These are phyloP conservation scores for Hydropsyche betteni DNA, from an alignment of 2,888 invertebrate species.

Conservation along the genomic window DNA sequence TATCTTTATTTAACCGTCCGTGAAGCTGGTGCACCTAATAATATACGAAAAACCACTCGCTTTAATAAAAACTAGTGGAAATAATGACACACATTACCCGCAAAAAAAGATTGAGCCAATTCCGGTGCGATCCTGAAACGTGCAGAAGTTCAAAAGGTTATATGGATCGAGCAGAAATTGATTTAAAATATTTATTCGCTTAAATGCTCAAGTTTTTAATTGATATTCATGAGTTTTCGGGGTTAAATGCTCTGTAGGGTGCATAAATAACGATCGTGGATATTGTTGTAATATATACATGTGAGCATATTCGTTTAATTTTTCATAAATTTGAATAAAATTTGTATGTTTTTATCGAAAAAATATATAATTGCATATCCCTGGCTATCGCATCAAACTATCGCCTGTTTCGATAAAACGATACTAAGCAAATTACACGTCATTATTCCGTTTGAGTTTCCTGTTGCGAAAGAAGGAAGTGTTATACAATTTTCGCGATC, in stretches of 20 bases:
- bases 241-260: no score
- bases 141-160: slow-evolving; percentile 3
- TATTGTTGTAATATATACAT: no score
- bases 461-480: slow-evolving; percentile 21
- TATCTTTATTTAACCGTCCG: slow-evolving; percentile 31
- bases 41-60: slow-evolving; percentile 26
- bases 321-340: no score
- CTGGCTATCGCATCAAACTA: no score
- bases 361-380: no score
- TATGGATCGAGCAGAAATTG: not conserved
- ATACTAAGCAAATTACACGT: slow-evolving; percentile 12
- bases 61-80: slow-evolving; percentile 1
- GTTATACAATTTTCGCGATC: not conserved
- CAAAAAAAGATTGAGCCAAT: slow-evolving; percentile 5
- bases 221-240: no score
- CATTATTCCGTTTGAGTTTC: slow-evolving; percentile 4
- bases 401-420: no score
- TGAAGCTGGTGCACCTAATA: slow-evolving; percentile 7
- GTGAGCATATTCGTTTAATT: no score
- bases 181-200: no score
- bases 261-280: no score
- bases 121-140: not conserved
- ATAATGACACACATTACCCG: slow-evolving; percentile 19
- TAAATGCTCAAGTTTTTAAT: no score
- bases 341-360: no score